Percentiles rank a stretch among this genome's conserved stretches.
Conservation (phyloP, 2,113 vertebrate genomes). For the western clawed frog (Xenopus tropicalis) region DNA sequence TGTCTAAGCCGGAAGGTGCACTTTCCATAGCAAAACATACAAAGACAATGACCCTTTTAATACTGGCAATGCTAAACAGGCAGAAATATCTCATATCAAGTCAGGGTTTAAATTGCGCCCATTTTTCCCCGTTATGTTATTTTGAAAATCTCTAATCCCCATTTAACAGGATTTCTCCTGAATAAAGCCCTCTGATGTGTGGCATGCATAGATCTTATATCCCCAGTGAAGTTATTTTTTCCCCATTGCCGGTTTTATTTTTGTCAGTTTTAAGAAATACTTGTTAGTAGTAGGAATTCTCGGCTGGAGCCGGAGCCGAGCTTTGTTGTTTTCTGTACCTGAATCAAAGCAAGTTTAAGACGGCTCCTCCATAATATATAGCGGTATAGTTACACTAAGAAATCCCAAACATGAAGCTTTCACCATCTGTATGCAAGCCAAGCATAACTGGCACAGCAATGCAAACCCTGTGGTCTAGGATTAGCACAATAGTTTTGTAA, state of each 20-base stretch:
- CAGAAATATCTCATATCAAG: no score
- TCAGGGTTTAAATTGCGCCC: no score
- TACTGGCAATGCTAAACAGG: no score
- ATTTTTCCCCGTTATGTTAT: constrained; percentile 18
- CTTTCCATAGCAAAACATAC: no score
- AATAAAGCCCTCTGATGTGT: constrained; percentile 21
- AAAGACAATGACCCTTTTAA: no score
- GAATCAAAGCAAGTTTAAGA: constrained; percentile 16
- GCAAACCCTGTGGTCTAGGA: no score
- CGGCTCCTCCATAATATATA: no score
- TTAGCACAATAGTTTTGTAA: no score
- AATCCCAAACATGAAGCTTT: not conserved
- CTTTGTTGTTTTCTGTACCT: constrained; percentile 5
- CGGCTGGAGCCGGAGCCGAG: not conserved
- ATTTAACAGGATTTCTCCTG: constrained; percentile 15
- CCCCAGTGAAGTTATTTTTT: not conserved
- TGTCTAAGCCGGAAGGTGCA: no score
- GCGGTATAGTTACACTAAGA: not conserved
- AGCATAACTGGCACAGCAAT: not conserved
- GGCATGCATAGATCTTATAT: not conserved
- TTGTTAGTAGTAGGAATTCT: constrained; percentile 13
- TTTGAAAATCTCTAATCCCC: constrained; percentile 13
- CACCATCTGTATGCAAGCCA: not conserved
- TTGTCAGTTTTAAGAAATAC: not conserved
- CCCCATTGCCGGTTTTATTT: not conserved